Evolutionary conservation across 1,140 invertebrate genomes (phyloP).

Genomic region (Procambarus clarkii): DNA sequence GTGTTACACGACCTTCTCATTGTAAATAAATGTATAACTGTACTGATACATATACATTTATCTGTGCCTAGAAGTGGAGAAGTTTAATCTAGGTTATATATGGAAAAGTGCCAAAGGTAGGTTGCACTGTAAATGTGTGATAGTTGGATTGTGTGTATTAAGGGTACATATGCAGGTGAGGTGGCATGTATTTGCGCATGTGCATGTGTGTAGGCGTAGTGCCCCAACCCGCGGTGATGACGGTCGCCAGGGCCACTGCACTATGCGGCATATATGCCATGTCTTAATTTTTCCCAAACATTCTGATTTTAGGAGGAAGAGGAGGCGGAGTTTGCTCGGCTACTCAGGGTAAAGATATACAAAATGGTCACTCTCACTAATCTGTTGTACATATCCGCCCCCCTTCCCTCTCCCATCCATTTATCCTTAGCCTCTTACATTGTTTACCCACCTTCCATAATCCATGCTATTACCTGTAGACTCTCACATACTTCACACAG

Average conservation of each 20-base stretch:
- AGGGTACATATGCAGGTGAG: neutral
- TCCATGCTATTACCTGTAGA: no score
- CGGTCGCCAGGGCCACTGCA: neutral
- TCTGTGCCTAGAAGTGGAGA: neutral
- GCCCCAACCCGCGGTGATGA: neutral
- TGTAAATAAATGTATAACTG: neutral
- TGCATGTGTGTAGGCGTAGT: slow-evolving; percentile 19
- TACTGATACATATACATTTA: neutral
- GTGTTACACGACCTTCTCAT: neutral
- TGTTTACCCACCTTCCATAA: no score
- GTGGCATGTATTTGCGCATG: slow-evolving; percentile 3
- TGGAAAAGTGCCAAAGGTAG: neutral
- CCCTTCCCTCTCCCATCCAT: slow-evolving; percentile 23
- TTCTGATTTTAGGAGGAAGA: slow-evolving; percentile 70
- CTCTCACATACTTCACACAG: neutral
- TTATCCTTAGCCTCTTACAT: neutral
- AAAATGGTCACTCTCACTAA: slow-evolving; percentile 39
- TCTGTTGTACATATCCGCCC: slow-evolving; percentile 37
- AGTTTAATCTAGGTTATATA: neutral
- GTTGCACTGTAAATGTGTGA: neutral
- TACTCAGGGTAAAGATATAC: slow-evolving; percentile 65
- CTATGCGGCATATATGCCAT: neutral
- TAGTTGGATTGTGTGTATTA: neutral
- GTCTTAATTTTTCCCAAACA: slow-evolving; percentile 43
- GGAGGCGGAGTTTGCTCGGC: slow-evolving; percentile 66